Conservation (phyloP, 2,113 vertebrate genomes). For the Eretmochelys imbricata region DNA sequence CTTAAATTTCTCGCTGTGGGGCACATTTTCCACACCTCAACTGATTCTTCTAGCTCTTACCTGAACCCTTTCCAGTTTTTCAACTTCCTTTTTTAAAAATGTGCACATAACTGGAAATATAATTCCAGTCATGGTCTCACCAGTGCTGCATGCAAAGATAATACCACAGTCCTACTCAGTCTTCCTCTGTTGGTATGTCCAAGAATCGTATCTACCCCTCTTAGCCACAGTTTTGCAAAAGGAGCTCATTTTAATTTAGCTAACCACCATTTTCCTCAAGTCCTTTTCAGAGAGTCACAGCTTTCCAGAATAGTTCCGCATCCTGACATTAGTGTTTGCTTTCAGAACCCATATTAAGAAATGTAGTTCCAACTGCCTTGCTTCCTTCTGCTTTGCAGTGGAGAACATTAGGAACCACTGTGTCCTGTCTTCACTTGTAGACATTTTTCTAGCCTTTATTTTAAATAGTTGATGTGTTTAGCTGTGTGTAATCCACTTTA, state of each 20-base stretch:
- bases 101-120: not conserved
- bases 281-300: too few relatives aligned
- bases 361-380: too few relatives aligned
- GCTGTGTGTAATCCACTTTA: too few relatives aligned
- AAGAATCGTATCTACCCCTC: not conserved
- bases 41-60: conserved; percentile 2
- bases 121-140: not conserved
- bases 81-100: not conserved
- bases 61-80: conserved; percentile 11
- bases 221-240: not conserved
- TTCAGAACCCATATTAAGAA: too few relatives aligned
- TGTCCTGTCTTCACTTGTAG: too few relatives aligned
- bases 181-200: not conserved
- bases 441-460: too few relatives aligned
- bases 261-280: not conserved
- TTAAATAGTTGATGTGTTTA: too few relatives aligned
- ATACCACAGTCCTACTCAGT: not conserved
- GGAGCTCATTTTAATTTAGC: not conserved
- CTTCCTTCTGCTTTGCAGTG: too few relatives aligned
- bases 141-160: not conserved
- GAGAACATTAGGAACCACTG: too few relatives aligned
- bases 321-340: too few relatives aligned
- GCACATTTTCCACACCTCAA: not conserved
- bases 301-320: not conserved
- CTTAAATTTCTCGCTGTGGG: conserved; percentile 32